Evolutionary conservation across 2,888 invertebrate species (phyloP).

Genomic region (Eilema griseolum): DNA sequence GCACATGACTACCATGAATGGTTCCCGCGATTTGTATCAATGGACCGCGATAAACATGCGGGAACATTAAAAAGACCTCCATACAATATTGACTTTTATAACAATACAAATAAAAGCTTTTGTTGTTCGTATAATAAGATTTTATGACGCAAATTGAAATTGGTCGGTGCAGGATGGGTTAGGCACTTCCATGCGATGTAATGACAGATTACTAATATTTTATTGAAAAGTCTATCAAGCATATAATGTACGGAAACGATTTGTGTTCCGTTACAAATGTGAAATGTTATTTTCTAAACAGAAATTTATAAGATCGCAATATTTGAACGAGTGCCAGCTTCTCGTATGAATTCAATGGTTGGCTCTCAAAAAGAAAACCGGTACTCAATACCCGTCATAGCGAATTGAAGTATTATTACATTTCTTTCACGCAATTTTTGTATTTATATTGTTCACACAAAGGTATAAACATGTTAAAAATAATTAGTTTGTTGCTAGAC

Average conservation of each 20-base stretch:
- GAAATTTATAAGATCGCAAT: conserved; percentile 23
- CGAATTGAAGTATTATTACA: conserved; percentile 18
- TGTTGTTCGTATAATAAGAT: conserved; percentile 29
- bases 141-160: conserved; percentile 34
- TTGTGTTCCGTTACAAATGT: conserved; percentile 38
- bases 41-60: conserved; percentile 60
- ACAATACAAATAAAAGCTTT: conserved; percentile 26
- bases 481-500: no score
- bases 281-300: conserved; percentile 43
- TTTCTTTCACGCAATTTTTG: conserved; percentile 6
- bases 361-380: conserved; percentile 17
- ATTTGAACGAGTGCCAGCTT: conserved; percentile 10
- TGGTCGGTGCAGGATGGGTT: conserved; percentile 54
- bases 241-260: conserved; percentile 56
- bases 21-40: conserved; percentile 80
- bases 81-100: conserved; percentile 54
- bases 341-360: conserved; percentile 13
- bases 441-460: background rate
- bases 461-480: background rate
- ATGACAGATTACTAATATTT: conserved; percentile 63
- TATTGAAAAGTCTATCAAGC: conserved; percentile 59
- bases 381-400: conserved; percentile 17
- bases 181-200: conserved; percentile 60
- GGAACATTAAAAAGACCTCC: conserved; percentile 39
- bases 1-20: conserved; percentile 74